Percentiles rank a stretch among this genome's conserved stretches.
phyloP scores from a whole-genome alignment of 2,888 invertebrate species.

The Acleris literana region DNA sequence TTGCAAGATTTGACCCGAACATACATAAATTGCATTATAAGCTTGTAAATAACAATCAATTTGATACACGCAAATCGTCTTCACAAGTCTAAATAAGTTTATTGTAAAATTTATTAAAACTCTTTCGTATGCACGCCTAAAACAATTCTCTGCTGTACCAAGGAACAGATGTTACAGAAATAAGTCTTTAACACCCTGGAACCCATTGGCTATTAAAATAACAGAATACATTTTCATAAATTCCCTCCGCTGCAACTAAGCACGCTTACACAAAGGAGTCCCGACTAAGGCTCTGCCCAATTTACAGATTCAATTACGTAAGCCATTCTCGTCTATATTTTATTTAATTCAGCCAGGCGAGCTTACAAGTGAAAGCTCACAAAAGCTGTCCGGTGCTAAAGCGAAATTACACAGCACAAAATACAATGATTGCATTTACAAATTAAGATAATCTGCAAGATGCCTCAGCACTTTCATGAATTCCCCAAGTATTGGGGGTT shows the following conservation, averaged over 20 bases:
- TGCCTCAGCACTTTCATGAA: conserved; percentile 27
- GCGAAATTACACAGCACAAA: conserved; percentile 34
- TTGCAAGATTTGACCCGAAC: no score
- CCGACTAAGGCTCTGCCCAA: conserved; percentile 17
- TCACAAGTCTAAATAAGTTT: no score
- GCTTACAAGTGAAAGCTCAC: conserved; percentile 21
- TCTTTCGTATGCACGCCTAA: no score
- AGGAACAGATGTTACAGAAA: no score
- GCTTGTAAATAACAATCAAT: no score
- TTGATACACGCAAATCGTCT: no score
- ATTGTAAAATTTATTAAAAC: no score
- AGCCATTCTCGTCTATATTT: conserved; percentile 29
- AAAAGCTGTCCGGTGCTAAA: conserved; percentile 31
- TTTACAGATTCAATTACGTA: conserved; percentile 33
- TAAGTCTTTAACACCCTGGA: no score
- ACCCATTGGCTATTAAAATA: background rate
- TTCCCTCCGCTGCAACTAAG: background rate
- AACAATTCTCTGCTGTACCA: no score
- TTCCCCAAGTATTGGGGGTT: conserved; percentile 6
- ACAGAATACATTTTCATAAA: conserved; percentile 13
- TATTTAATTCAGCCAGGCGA: conserved; percentile 20
- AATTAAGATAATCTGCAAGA: conserved; percentile 33
- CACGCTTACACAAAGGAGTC: conserved; percentile 7
- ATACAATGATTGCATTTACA: conserved; percentile 33
- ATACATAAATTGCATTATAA: no score